Evolutionary conservation across 37 sponge, comb jelly and placozoan genomes (phyloP).

Genomic region (Beroe forskalii): DNA sequence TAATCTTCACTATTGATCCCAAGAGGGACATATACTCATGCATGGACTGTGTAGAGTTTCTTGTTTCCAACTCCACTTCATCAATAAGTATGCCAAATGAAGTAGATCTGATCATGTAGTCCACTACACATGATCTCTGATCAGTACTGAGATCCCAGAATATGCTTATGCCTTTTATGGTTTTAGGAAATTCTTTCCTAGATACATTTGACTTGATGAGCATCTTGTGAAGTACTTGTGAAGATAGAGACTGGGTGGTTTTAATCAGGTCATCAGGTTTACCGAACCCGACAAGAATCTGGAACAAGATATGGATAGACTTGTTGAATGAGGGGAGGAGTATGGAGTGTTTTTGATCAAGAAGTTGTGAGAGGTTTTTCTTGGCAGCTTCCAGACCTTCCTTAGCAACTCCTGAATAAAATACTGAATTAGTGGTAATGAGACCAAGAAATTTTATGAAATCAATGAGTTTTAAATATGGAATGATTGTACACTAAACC

Average conservation of each 20-base stretch:
- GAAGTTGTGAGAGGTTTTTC: background rate
- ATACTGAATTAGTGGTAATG: no score
- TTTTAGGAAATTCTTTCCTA: background rate
- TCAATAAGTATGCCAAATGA: no score
- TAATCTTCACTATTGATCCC: background rate
- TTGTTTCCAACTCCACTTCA: background rate
- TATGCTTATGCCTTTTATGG: constrained; percentile 15
- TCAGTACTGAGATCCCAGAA: constrained; percentile 5
- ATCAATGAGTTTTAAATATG: no score
- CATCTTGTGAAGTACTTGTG: background rate
- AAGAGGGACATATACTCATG: constrained; percentile 50
- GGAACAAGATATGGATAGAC: background rate
- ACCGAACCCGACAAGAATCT: background rate
- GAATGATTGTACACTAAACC: no score
- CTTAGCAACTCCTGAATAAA: no score
- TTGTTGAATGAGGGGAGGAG: constrained; percentile 9
- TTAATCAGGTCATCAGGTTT: background rate
- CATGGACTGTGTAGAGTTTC: constrained; percentile 29
- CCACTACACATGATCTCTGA: constrained; percentile 47
- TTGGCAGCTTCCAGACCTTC: no score
- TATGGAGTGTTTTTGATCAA: background rate
- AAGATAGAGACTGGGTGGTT: background rate
- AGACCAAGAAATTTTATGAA: no score
- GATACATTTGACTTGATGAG: background rate
- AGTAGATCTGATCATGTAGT: constrained; percentile 48